phyloP scores from a whole-genome alignment of 2,113 vertebrate species.

The Ageneiosus marmoratus region DNA sequence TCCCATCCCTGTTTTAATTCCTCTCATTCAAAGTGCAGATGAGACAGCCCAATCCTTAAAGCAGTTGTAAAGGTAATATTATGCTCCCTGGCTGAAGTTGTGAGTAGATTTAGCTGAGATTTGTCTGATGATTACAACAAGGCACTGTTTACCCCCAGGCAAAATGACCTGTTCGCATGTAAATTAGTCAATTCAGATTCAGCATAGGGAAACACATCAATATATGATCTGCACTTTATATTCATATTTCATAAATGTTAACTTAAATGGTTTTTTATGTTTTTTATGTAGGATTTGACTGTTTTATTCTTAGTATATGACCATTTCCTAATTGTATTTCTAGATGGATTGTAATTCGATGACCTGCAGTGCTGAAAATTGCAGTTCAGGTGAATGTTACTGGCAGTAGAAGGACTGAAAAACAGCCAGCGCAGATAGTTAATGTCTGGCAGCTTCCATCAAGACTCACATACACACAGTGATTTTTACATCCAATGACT shows the following conservation, averaged over 20 bases:
- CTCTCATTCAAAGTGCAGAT: background rate
- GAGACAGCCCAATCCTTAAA: background rate
- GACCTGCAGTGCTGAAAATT: background rate
- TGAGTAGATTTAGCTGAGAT: background rate
- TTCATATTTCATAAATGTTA: background rate
- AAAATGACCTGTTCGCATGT: background rate
- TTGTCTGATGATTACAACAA: background rate
- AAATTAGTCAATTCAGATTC: background rate
- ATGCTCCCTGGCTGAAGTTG: background rate
- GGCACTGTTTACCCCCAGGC: background rate
- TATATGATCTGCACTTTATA: background rate
- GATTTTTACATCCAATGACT: background rate
- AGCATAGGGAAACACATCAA: background rate
- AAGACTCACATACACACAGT: background rate
- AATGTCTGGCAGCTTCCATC: background rate
- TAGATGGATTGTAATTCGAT: background rate
- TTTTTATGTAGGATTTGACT: background rate
- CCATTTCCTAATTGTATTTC: background rate
- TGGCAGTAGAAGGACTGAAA: background rate
- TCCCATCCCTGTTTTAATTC: background rate
- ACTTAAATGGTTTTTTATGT: background rate
- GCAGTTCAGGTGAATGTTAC: background rate
- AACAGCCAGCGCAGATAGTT: background rate
- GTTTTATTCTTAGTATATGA: background rate
- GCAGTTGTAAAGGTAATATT: background rate